Evolutionary conservation across 37 sponge, comb jelly and placozoan genomes (phyloP).

Genomic region (Diacarnus erythraeanus): DNA sequence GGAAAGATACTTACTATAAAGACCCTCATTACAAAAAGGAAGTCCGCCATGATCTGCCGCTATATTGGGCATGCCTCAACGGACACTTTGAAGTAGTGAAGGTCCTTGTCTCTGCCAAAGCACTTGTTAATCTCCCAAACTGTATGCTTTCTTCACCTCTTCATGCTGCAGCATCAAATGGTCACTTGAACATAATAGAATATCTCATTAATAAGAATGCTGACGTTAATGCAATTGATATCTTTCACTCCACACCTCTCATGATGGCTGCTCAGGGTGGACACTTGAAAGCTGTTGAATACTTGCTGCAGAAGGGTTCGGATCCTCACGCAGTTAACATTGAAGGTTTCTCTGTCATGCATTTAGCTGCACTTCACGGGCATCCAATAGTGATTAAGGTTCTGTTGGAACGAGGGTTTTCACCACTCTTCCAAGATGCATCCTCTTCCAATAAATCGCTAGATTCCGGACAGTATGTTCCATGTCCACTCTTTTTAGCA

Average conservation of each 20-base stretch:
- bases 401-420: conserved; percentile 38
- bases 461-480: conserved; percentile 14
- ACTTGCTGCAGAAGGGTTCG: conserved; percentile 42
- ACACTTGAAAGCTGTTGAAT: conserved; percentile 49
- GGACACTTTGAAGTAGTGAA: conserved; percentile 68
- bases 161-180: conserved; percentile 67
- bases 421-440: conserved; percentile 29
- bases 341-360: conserved; percentile 76
- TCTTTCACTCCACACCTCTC: conserved; percentile 59
- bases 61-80: conserved; percentile 69
- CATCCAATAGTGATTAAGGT: conserved; percentile 23
- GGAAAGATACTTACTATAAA: conserved; percentile 9
- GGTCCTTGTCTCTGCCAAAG: conserved; percentile 52
- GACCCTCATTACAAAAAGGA: conserved; percentile 39
- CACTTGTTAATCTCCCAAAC: conserved; percentile 61
- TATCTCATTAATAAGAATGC: conserved; percentile 47
- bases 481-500: conserved; percentile 76
- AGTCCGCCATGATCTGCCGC: conserved; percentile 60
- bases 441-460: background rate
- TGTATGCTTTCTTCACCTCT: conserved; percentile 75
- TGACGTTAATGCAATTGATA: conserved; percentile 57
- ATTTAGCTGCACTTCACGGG: conserved; percentile 69
- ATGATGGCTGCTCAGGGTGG: conserved; percentile 56
- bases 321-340: conserved; percentile 32
- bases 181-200: conserved; percentile 52